Conservation (phyloP, 1,140 invertebrate species). For the Philopotamus ludificatus region DNA sequence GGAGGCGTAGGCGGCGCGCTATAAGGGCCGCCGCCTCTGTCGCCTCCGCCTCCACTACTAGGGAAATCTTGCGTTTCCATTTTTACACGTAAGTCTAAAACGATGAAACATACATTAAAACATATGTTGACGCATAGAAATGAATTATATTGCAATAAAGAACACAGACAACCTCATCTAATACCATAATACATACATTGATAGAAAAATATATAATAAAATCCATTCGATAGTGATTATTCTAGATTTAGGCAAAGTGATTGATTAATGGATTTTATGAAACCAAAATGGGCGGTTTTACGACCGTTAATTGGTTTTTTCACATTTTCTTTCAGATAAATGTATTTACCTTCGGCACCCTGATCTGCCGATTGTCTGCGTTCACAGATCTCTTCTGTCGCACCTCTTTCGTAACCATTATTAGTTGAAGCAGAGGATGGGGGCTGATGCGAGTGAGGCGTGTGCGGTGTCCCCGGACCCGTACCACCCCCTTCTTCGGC, state of each 20-base stretch:
- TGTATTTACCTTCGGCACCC: slow-evolving; percentile 52
- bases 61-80: slow-evolving; percentile 58
- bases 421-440: slow-evolving; percentile 47
- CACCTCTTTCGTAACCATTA: slow-evolving; percentile 52
- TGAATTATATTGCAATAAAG: neutral
- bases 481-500: slow-evolving; percentile 47
- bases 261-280: too few relatives aligned
- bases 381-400: slow-evolving; percentile 52
- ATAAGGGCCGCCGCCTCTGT: slow-evolving; percentile 49
- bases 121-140: neutral
- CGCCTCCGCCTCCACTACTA: slow-evolving; percentile 54
- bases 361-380: slow-evolving; percentile 50
- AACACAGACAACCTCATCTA: neutral
- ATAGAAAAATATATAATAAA: neutral
- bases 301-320: too few relatives aligned
- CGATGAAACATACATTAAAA: neutral
- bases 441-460: slow-evolving; percentile 48
- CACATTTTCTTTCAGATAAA: too few relatives aligned
- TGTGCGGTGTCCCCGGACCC: slow-evolving; percentile 48
- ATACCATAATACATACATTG: neutral
- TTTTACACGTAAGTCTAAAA: slow-evolving; percentile 52
- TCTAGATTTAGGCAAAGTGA: too few relatives aligned
- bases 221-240: too few relatives aligned
- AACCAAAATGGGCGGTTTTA: too few relatives aligned
- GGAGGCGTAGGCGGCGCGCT: slow-evolving; percentile 47